Evolutionary conservation across 1,140 invertebrate genomes (phyloP).

Genomic region (Scaptomyza pallida): DNA sequence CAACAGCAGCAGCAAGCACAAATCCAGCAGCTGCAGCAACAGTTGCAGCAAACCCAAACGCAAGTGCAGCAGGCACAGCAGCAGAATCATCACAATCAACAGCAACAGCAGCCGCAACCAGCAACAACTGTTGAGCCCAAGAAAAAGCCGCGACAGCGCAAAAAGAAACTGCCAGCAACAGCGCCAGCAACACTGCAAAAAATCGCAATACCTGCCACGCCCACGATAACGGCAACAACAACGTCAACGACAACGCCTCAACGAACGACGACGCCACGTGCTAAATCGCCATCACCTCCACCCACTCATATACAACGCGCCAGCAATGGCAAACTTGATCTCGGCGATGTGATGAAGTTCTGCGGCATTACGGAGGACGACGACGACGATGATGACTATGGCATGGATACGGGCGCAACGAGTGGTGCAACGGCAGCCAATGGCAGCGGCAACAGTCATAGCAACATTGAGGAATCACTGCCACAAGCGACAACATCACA

Average conservation of each 20-base stretch:
- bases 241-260: conserved; percentile 20
- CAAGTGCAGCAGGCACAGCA: conserved; percentile 71
- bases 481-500: conserved; percentile 1
- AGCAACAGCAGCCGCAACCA: conserved; percentile 17
- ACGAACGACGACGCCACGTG: conserved; percentile 42
- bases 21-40: conserved; percentile 70
- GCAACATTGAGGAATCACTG: conserved; percentile 19
- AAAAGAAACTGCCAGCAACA: conserved; percentile 55
- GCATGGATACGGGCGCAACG: conserved; percentile 55
- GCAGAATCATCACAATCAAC: conserved; percentile 51
- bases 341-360: conserved; percentile 86
- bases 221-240: conserved; percentile 16
- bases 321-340: conserved; percentile 85
- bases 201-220: conserved; percentile 41
- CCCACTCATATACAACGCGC: conserved; percentile 70
- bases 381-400: conserved; percentile 77
- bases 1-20: conserved; percentile 72
- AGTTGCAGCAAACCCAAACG: conserved; percentile 67
- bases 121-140: conserved; percentile 54
- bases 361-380: conserved; percentile 83
- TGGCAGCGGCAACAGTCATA: conserved; percentile 27
- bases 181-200: conserved; percentile 31
- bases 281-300: conserved; percentile 70
- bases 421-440: conserved; percentile 27
- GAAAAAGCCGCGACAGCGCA: conserved; percentile 74